Evolutionary conservation across 2,888 invertebrate genomes (phyloP).

Genomic region (Lacanobia wlatinum): DNA sequence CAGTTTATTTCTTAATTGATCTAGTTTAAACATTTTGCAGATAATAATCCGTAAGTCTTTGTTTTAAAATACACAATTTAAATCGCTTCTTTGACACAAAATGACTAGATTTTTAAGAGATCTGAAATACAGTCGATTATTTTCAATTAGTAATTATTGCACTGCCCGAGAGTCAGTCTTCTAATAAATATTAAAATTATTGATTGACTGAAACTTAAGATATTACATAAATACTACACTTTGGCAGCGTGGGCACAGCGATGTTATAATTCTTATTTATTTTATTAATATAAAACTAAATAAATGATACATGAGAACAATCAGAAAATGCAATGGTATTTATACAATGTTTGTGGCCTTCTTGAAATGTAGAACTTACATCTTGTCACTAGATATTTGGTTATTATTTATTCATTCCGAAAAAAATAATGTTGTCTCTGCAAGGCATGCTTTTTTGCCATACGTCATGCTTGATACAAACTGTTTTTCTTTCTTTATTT

Average conservation of each 20-base stretch:
- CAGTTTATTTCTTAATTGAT: not conserved
- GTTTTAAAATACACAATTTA: conserved; percentile 6
- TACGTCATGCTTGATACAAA: too few species aligned
- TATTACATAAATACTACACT: conserved; percentile 52
- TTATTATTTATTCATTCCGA: too few species aligned
- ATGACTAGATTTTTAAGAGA: conserved; percentile 61
- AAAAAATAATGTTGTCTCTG: too few species aligned
- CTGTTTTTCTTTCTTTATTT: too few species aligned
- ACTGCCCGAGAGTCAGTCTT: conserved; percentile 88
- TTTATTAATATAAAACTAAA: conserved; percentile 47
- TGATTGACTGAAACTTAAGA: conserved; percentile 42
- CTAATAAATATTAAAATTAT: conserved; percentile 64
- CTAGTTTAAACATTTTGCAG: not conserved
- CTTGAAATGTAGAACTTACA: conserved; percentile 42
- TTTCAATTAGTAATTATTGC: conserved; percentile 78
- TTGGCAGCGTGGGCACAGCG: conserved; percentile 65
- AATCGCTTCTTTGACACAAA: conserved; percentile 46
- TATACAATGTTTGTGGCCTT: conserved; percentile 60
- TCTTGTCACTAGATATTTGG: not conserved
- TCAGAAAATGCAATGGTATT: conserved; percentile 58
- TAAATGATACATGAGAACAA: conserved; percentile 36
- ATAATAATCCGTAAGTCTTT: conserved; percentile 39
- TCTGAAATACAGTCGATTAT: conserved; percentile 49
- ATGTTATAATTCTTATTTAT: conserved; percentile 34
- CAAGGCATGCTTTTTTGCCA: too few species aligned